phyloP scores from a whole-genome alignment of 2,113 vertebrate genomes.

The Nannospalax galili region DNA sequence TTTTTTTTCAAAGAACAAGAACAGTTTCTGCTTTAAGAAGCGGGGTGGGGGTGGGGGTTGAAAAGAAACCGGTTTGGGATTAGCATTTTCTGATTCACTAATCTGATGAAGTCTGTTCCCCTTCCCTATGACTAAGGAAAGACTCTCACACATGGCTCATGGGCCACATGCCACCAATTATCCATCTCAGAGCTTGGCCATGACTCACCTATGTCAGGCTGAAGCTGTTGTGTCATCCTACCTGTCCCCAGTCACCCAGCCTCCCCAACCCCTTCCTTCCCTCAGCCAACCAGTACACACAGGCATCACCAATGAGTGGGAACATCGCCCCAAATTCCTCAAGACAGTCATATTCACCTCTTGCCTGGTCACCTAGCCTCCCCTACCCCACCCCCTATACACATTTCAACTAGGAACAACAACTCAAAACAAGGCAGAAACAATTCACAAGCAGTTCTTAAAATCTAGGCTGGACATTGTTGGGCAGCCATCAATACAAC shows the following conservation, averaged over 20 bases:
- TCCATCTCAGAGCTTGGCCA: background rate
- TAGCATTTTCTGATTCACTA: conserved; percentile 63
- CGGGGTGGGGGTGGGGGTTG: background rate
- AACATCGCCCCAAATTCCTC: background rate
- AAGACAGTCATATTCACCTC: background rate
- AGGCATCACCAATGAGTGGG: background rate
- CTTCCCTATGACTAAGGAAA: conserved; percentile 49
- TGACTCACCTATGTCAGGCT: conserved; percentile 64
- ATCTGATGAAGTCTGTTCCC: conserved; percentile 50
- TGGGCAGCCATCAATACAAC: background rate
- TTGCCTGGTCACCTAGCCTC: background rate
- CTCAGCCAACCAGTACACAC: background rate
- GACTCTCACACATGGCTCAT: conserved; percentile 46
- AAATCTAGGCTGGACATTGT: background rate
- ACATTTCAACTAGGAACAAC: background rate
- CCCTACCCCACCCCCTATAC: no score
- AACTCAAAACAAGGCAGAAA: conserved; percentile 20
- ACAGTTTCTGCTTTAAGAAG: conserved; percentile 55
- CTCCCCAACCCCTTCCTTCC: rapidly evolving
- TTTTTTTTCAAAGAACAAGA: conserved; percentile 76
- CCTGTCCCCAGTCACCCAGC: background rate
- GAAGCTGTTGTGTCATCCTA: background rate
- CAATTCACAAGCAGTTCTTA: background rate
- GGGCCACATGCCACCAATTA: conserved; percentile 72
- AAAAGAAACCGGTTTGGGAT: conserved; percentile 56